These are phyloP conservation scores for Vesta saturnalis DNA, from an alignment of 2,888 invertebrate species.

Conservation along the genomic window DNA sequence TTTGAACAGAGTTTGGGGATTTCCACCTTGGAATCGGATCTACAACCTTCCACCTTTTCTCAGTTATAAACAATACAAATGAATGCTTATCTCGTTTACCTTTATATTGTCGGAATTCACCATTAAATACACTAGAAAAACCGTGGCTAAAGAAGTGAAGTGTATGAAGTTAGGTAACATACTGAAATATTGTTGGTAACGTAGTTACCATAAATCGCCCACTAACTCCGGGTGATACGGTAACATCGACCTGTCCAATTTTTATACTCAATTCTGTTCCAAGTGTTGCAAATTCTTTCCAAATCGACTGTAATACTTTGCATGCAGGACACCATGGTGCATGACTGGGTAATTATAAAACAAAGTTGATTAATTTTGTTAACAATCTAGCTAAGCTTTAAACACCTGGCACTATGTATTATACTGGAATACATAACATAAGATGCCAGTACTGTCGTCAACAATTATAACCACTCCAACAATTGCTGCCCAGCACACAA, in stretches of 20 bases:
- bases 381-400: too few relatives aligned
- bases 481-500: too few relatives aligned
- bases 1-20: conserved; percentile 91
- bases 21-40: conserved; percentile 93
- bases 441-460: too few relatives aligned
- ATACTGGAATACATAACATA: too few relatives aligned
- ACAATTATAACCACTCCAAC: too few relatives aligned
- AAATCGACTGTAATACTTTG: conserved; percentile 85
- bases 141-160: too few relatives aligned
- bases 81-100: conserved; percentile 90
- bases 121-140: conserved; percentile 94
- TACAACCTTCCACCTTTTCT: conserved; percentile 86
- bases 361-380: too few relatives aligned
- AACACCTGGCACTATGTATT: too few relatives aligned
- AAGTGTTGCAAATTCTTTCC: conserved; percentile 85
- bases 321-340: conserved; percentile 99
- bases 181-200: conserved; percentile 98
- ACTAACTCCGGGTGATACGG: conserved; percentile 92
- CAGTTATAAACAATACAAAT: conserved; percentile 85
- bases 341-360: conserved; percentile 73
- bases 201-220: conserved; percentile 98
- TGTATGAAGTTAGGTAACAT: conserved; percentile 60
- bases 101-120: conserved; percentile 93
- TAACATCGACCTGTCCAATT: conserved; percentile 94
- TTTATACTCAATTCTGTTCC: conserved; percentile 78